Evolutionary conservation across 1,140 invertebrate species (phyloP), one percentile per base, ranked within the genome.

Genomic region (Pentalonia nigronervosa): DNA sequence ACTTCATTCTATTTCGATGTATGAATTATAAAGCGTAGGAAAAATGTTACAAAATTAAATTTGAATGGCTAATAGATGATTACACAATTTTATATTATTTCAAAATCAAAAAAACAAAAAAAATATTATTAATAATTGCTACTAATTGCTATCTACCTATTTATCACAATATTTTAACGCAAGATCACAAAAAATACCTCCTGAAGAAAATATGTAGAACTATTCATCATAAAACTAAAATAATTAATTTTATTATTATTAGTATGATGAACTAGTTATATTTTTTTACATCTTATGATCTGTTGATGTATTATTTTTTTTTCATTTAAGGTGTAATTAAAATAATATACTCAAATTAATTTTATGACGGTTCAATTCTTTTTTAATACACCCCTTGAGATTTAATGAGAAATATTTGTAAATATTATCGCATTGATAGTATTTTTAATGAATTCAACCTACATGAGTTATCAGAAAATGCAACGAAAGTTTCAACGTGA

Each of bases 371-470:
- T 89, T 89, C 87, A 89, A n/a, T 89, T 34, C 21, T 36, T 89
- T 34, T 53, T 23, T 36, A 20, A 60, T 48, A 90, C 9, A 41
- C 41, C 25, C 11, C 25, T 90, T 90, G 53, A 45, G 36, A 67
- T 67, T 90, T 90, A 90, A 90, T 45, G 89, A 90, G 53, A 60
- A 90, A 90, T 60, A 67, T 67, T 90, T n/a, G 36, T 25, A n/a
- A 67, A 90, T 14, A 67, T 36, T 14, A 53, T 20, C 4, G 8
- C 56, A 53, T 45, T 90, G 23, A 60, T 60, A 60, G 45, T 90
- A 20, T 89, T 50, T 11, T 41, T 90, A 60, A 60, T 60, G 56
- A 90, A 25, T 90, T 67, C 1, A 90, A 67, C 23, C 25, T 47
- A 45, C 36, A 67, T 6, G n/a, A n/a, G 50, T 30, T 45, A 67